Conservation (phyloP, 1,140 invertebrate genomes). For the Pseudomyrmex sp. region DNA sequence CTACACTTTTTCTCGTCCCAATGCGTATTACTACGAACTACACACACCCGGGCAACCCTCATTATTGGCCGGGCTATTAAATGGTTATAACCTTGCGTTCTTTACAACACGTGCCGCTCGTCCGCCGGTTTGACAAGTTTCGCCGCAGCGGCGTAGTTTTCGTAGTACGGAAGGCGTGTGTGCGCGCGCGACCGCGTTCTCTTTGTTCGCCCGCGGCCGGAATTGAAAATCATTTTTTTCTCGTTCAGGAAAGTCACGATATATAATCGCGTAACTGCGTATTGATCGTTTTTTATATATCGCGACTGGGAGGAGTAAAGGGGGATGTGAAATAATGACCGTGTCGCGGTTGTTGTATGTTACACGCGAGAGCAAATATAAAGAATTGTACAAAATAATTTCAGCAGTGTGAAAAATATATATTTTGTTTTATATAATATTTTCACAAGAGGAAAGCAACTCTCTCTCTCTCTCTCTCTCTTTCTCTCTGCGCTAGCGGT, state of each 20-base stretch:
- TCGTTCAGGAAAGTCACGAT: not conserved
- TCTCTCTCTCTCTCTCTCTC: too few relatives aligned
- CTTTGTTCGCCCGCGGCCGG: conserved; percentile 35
- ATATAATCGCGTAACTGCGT: too few relatives aligned
- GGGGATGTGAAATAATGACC: not conserved
- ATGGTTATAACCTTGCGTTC: conserved; percentile 60
- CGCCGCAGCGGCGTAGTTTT: conserved; percentile 14
- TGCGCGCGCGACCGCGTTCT: not conserved
- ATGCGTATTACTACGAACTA: conserved; percentile 44
- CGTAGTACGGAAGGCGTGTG: conserved; percentile 13
- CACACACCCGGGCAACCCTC: conserved; percentile 37
- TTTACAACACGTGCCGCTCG: conserved; percentile 60
- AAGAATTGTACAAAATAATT: not conserved
- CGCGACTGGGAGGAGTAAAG: too few relatives aligned
- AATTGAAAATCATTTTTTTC: conserved; percentile 46
- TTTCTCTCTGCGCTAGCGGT: not conserved
- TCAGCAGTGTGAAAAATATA: too few relatives aligned
- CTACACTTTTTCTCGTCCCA: conserved; percentile 44
- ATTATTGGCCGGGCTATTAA: conserved; percentile 60
- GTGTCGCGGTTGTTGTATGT: not conserved
- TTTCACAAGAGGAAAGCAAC: too few relatives aligned
- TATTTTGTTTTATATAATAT: too few relatives aligned
- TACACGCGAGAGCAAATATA: not conserved
- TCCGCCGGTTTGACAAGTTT: conserved; percentile 47
- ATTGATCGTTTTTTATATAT: too few relatives aligned